Evolutionary conservation across 2,797 vertebrate genomes (phyloP).

Genomic region (Ispidina picta): DNA sequence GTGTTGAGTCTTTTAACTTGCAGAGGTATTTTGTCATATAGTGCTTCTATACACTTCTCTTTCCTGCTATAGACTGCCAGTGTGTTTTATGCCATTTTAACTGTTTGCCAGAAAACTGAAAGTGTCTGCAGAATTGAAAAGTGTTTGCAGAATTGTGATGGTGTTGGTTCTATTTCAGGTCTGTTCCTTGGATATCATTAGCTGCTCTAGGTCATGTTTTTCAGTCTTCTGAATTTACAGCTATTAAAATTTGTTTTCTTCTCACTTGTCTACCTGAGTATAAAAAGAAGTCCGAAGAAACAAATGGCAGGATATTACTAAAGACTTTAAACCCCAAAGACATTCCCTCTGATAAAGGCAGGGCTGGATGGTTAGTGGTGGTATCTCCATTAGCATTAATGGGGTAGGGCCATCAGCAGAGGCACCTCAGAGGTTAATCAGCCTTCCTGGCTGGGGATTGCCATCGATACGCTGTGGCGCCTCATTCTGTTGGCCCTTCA

Average conservation of each 20-base stretch:
- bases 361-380: conserved; percentile 69
- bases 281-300: conserved; percentile 64
- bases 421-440: conserved; percentile 94
- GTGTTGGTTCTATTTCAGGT: not conserved
- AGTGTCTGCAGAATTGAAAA: not conserved
- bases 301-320: conserved; percentile 69
- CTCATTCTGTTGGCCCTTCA: conserved; percentile 91
- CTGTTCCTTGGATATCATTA: not conserved
- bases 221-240: conserved; percentile 20
- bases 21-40: not conserved
- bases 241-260: conserved; percentile 40
- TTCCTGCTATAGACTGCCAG: not conserved
- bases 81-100: not conserved
- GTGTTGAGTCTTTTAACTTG: not conserved
- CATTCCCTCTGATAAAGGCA: conserved; percentile 64
- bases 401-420: conserved; percentile 76
- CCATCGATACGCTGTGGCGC: conserved; percentile 94
- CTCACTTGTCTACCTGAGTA: conserved; percentile 32
- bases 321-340: conserved; percentile 71
- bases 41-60: not conserved
- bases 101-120: not conserved
- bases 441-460: conserved; percentile 91
- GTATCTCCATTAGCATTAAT: conserved; percentile 82
- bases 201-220: not conserved
- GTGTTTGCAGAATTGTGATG: not conserved